Evolutionary conservation across 2,888 invertebrate genomes (phyloP).

Genomic region (Rhaphigaster nebulosa): DNA sequence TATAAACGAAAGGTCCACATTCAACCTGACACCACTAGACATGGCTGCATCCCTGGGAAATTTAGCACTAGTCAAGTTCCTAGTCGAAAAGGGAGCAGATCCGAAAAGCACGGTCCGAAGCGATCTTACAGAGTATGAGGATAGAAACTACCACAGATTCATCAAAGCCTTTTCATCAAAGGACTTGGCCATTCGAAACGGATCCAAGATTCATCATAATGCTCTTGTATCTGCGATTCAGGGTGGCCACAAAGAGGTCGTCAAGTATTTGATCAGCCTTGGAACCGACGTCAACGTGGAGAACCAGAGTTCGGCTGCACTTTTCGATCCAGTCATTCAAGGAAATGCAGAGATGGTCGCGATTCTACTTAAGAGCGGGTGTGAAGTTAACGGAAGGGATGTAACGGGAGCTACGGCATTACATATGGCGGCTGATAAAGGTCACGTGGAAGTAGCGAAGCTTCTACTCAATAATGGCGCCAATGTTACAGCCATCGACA

Average conservation of each 20-base stretch:
- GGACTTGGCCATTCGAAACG: background rate
- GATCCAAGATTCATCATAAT: background rate
- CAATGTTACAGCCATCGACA: conserved; percentile 2
- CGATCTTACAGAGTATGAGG: background rate
- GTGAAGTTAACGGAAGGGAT: background rate
- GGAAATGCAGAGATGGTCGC: background rate
- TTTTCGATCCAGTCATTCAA: background rate
- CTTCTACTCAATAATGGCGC: background rate
- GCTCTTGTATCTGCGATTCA: background rate
- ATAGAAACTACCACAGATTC: background rate
- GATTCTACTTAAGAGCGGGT: background rate
- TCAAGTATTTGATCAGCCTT: background rate
- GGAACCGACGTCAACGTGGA: background rate
- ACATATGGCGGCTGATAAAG: conserved; percentile 34
- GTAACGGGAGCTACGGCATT: background rate
- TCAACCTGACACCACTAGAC: background rate
- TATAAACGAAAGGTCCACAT: background rate
- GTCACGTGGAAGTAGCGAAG: background rate
- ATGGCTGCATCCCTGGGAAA: background rate
- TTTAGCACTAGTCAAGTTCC: background rate
- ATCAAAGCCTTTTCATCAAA: background rate
- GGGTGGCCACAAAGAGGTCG: background rate
- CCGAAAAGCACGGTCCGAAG: background rate
- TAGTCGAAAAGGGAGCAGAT: background rate
- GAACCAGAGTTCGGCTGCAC: background rate